Evolutionary conservation across 2,888 invertebrate species (phyloP), one percentile per base, ranked within the genome.

Genomic region (Nemoura dubitans): DNA sequence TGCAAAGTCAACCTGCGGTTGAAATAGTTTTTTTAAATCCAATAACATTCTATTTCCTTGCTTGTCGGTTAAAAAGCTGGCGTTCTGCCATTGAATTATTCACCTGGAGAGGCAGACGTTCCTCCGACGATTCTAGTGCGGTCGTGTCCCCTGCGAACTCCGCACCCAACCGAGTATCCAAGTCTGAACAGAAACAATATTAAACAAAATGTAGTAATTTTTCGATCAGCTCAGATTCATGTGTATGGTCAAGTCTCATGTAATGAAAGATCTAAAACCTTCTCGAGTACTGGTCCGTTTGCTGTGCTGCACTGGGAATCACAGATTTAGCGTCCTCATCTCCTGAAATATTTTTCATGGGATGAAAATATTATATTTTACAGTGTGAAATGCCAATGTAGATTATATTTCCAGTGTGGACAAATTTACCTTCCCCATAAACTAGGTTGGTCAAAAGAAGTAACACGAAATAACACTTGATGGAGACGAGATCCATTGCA

Each of bases 91-190:
- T 59, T 36, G n/a, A n/a, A 36, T n/a, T 28, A 76, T 25, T 76
- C 36, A 88, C 89, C 89, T 88, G 87, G 88, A 28, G 77, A 21
- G n/a, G 89, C 89, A 30, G 87, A 87, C 0, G 86, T 83, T 10
- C 89, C 89, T 14, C 89, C 89, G 14, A 89, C 89, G 26, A 89
- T 89, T 1, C 89, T 86, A 25, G 27, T 78, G 42, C 77, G 21
- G 16, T 83, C 81, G 0, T 16, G 10, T 25, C 85, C 30, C 0
- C 83, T 3, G 1, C 83, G 21, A 25, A 87, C 43, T 10, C 87
- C 87, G 29, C 87, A 87, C 28, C 81, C 83, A n/a, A 76, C 82
- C n/a, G 82, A 86, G 59, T 87, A 86, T n/a, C 87, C 87, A 6
- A 87, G 86, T 21, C 76, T 76, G 29, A 83, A 83, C 36, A 16